Conservation (phyloP, 1,140 invertebrate species). For the Brachionus sp. region DNA sequence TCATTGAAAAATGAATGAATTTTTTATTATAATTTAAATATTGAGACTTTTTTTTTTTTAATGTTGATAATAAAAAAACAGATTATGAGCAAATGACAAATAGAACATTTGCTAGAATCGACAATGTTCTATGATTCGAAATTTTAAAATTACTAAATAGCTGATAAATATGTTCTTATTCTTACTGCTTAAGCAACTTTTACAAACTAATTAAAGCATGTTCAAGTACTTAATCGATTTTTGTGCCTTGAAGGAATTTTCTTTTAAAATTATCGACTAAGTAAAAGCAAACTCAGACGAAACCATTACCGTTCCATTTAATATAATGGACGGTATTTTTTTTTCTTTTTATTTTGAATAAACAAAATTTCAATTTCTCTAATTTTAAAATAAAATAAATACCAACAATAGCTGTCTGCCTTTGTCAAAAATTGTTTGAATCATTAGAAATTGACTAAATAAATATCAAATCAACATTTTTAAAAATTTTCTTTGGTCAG, state of each 20-base stretch:
- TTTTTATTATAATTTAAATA: slow-evolving; percentile 30
- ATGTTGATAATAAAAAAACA: not conserved
- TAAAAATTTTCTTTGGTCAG: not conserved
- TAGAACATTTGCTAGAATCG: not conserved
- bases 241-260: not conserved
- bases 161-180: not conserved
- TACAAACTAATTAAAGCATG: not conserved
- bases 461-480: not conserved
- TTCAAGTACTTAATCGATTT: not conserved
- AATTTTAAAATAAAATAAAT: not conserved
- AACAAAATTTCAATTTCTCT: not conserved
- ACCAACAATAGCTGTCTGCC: not conserved
- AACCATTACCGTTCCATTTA: not conserved
- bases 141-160: not conserved
- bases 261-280: not conserved
- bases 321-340: not conserved
- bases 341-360: not conserved
- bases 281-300: not conserved
- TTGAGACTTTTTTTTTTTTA: not conserved
- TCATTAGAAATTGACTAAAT: not conserved
- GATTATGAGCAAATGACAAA: not conserved
- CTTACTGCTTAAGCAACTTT: not conserved
- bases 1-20: not conserved
- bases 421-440: not conserved
- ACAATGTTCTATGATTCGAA: not conserved